Conservation (phyloP, 2,888 invertebrate genomes). For the Drosophila hamatofila region DNA sequence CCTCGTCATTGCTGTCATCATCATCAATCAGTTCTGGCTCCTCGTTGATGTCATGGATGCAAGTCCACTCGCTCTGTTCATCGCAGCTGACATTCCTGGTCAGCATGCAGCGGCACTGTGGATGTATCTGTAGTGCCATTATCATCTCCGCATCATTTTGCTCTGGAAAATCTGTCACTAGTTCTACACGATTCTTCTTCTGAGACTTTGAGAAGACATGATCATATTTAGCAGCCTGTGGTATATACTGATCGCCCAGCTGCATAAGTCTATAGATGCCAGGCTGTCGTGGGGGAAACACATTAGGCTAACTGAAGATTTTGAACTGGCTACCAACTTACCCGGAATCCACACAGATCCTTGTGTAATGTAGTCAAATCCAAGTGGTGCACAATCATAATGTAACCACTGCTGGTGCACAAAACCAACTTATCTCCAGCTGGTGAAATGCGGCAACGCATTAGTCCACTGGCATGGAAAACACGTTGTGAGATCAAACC, state of each 20-base stretch:
- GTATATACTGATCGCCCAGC: conserved; percentile 92
- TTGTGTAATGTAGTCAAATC: conserved; percentile 91
- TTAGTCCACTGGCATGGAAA: conserved; percentile 91
- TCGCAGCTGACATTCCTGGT: conserved; percentile 94
- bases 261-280: conserved; percentile 96
- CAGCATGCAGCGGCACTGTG: conserved; percentile 91
- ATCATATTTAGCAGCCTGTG: conserved; percentile 92
- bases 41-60: conserved; percentile 96
- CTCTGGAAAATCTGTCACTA: conserved; percentile 95
- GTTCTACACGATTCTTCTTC: conserved; percentile 93
- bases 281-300: conserved; percentile 87
- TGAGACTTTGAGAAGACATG: conserved; percentile 91
- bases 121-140: conserved; percentile 89
- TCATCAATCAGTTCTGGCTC: conserved; percentile 85
- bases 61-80: conserved; percentile 97
- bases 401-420: conserved; percentile 95
- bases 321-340: conserved; percentile 81
- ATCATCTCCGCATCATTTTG: conserved; percentile 96
- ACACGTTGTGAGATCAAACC: conserved; percentile 92
- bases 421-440: conserved; percentile 95
- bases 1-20: conserved; percentile 65
- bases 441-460: conserved; percentile 93
- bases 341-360: conserved; percentile 94
- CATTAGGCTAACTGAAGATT: not conserved
- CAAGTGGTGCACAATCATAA: conserved; percentile 95